Conservation (phyloP, 2,113 vertebrate species). For the Pterocles orientalis region DNA sequence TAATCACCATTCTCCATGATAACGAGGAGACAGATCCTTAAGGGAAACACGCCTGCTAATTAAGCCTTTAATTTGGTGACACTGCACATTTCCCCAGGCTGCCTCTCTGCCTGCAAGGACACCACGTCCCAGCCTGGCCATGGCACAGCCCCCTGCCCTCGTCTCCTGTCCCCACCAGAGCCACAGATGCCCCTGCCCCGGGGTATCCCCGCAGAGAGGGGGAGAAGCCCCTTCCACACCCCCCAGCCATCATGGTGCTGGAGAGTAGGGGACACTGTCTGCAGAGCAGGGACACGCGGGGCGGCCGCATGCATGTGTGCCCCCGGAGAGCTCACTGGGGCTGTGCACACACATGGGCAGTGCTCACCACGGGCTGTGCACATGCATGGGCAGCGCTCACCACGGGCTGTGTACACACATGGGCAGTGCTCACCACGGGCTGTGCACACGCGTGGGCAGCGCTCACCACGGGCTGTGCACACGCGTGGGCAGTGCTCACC, state of each 20-base stretch:
- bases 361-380: not conserved
- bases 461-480: not conserved
- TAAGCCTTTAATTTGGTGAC: constrained; percentile 17
- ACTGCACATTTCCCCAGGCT: not conserved
- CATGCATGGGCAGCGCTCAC: not conserved
- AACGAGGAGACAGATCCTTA: constrained; percentile 2
- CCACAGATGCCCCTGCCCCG: not conserved
- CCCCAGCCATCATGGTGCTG: not conserved
- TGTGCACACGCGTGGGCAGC: not conserved
- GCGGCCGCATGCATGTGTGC: rapidly evolving
- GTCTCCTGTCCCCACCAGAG: not conserved
- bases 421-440: not conserved
- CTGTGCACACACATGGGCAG: not conserved
- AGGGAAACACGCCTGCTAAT: constrained; percentile 16
- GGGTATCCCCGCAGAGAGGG: not conserved
- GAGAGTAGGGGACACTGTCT: not conserved
- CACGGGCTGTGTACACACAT: not conserved
- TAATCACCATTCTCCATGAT: constrained; percentile 5
- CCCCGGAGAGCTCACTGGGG: not conserved
- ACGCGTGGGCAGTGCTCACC: not conserved
- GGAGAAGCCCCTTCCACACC: not conserved
- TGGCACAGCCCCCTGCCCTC: not conserved
- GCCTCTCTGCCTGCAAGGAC: not conserved
- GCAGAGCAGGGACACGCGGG: not conserved
- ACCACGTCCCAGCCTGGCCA: not conserved